Conservation (phyloP, 2,797 vertebrate species). For the Myripristis jacobus region DNA sequence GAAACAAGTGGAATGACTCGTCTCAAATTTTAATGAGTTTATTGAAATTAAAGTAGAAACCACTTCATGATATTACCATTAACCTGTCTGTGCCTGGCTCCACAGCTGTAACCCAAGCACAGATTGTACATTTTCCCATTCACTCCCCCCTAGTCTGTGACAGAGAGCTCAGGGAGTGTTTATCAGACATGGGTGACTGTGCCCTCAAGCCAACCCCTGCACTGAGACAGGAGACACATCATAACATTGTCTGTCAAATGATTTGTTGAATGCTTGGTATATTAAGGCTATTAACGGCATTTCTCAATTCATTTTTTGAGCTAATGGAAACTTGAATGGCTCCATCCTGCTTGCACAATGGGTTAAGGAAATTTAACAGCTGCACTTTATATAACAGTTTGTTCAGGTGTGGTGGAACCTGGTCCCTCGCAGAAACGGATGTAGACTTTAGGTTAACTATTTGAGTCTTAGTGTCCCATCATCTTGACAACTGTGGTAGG, state of each 20-base stretch:
- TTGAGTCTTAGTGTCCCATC: constrained; percentile 35
- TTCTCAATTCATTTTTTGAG: constrained; percentile 69
- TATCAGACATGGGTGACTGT: constrained; percentile 73
- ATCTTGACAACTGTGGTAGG: constrained; percentile 27
- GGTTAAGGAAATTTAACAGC: constrained; percentile 55
- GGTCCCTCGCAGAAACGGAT: constrained; percentile 40
- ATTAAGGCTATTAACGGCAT: constrained; percentile 75
- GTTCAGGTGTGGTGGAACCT: constrained; percentile 64
- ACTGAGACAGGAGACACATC: constrained; percentile 74
- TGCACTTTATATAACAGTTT: constrained; percentile 61
- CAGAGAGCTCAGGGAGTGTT: constrained; percentile 67
- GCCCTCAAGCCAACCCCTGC: constrained; percentile 67
- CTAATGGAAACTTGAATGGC: constrained; percentile 69
- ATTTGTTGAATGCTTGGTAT: constrained; percentile 64
- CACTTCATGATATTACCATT: constrained; percentile 76
- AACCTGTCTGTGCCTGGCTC: constrained; percentile 76
- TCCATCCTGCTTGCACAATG: constrained; percentile 50
- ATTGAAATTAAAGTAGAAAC: constrained; percentile 82
- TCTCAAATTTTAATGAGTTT: constrained; percentile 79
- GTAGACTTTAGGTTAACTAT: constrained; percentile 51
- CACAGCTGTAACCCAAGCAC: constrained; percentile 70
- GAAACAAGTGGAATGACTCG: constrained; percentile 69
- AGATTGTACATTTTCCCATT: constrained; percentile 59
- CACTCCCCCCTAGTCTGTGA: constrained; percentile 58
- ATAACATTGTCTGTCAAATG: constrained; percentile 75